Evolutionary conservation across 2,113 vertebrate species (phyloP).

Genomic region (Stigmatopora nigra): DNA sequence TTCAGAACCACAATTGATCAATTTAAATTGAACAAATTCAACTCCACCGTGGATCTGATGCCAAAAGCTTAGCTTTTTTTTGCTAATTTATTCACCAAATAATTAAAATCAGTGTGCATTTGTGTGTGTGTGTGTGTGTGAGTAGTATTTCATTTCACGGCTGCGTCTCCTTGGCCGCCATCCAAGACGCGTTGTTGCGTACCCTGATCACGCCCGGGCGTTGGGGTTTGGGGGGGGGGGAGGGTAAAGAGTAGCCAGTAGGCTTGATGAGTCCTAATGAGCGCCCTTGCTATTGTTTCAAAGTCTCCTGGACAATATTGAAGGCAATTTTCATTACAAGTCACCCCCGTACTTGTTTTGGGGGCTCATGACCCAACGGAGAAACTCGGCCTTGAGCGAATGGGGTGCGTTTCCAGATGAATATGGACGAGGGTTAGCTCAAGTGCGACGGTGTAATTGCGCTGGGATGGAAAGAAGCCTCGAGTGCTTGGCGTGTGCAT

Average conservation of each 20-base stretch:
- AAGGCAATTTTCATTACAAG: conserved; percentile 44
- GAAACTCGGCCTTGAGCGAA: conserved; percentile 1
- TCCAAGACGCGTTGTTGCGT: conserved; percentile 29
- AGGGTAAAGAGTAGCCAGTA: conserved; percentile 4
- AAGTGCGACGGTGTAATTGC: conserved; percentile 53
- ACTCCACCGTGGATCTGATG: conserved; percentile 25
- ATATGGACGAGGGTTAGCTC: conserved; percentile 64
- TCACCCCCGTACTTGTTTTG: not conserved
- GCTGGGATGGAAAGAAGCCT: conserved; percentile 34
- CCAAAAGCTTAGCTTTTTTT: conserved; percentile 43
- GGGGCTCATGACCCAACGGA: conserved; percentile 10
- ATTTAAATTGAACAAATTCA: not conserved
- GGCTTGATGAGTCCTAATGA: conserved; percentile 63
- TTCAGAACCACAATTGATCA: no score
- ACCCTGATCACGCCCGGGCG: conserved; percentile 18
- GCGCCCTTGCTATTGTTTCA: conserved; percentile 50
- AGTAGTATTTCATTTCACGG: conserved; percentile 38
- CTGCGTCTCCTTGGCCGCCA: conserved; percentile 40
- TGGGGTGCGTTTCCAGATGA: conserved; percentile 40
- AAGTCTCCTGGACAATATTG: conserved; percentile 35
- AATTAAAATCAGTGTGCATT: conserved; percentile 48
- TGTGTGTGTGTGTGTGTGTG: conserved; percentile 22
- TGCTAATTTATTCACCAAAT: conserved; percentile 67
- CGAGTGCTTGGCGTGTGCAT: conserved; percentile 34
- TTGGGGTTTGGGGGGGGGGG: conserved; percentile 1